Evolutionary conservation across 92 coral and sea anemone species (phyloP).

Genomic region (Zoanthus gigantus): DNA sequence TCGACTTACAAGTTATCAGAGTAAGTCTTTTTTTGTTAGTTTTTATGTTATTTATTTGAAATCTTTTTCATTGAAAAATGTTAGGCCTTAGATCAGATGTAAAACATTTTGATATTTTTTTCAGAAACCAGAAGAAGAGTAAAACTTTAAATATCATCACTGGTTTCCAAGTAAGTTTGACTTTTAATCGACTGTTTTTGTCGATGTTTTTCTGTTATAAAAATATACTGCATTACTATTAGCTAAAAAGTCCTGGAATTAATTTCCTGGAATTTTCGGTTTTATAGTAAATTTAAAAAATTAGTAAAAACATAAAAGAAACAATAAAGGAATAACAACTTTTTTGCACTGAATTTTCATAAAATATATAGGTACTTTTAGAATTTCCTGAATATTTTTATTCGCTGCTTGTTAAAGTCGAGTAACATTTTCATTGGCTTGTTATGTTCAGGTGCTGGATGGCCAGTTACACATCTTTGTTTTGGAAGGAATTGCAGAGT

Average conservation of each 20-base stretch:
- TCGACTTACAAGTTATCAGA: conserved; percentile 96
- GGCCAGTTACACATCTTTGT: conserved; percentile 95
- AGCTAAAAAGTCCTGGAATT: background rate
- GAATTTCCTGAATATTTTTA: background rate
- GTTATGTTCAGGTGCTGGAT: conserved; percentile 46
- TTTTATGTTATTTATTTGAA: background rate
- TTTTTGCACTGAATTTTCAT: too few relatives aligned
- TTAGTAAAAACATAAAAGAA: too few relatives aligned
- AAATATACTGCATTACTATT: background rate
- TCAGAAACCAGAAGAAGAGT: conserved; percentile 86
- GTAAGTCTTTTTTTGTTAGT: conserved; percentile 52
- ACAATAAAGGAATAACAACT: too few relatives aligned
- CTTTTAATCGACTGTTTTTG: background rate
- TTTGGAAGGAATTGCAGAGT: conserved; percentile 86
- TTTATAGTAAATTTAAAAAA: too few relatives aligned
- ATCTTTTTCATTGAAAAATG: too few relatives aligned
- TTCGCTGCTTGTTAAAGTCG: background rate
- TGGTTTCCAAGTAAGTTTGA: conserved; percentile 83
- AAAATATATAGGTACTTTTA: background rate
- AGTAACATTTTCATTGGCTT: background rate
- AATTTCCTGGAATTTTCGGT: background rate
- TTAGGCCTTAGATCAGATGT: background rate
- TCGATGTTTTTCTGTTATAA: background rate
- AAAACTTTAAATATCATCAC: conserved; percentile 85
- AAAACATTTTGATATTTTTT: background rate